A percentile compares a stretch with the other conserved stretches of the same genome.
These are phyloP conservation scores for Chalcis sispes DNA, from an alignment of 2,888 invertebrate genomes.

Conservation along the genomic window DNA sequence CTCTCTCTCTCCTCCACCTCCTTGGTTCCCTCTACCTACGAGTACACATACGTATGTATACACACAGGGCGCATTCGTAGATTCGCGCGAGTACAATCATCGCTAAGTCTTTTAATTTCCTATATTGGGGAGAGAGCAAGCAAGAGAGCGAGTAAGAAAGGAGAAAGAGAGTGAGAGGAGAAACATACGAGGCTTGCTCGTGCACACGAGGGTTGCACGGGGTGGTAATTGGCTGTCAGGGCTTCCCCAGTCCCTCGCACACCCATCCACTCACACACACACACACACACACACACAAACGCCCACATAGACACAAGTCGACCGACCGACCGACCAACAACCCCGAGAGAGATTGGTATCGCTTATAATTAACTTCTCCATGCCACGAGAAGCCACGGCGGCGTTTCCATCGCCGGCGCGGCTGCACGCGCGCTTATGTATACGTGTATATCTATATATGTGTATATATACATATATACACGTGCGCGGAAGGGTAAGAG, in stretches of 20 bases:
- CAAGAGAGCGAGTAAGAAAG: neutral
- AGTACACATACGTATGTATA: conserved; percentile 8
- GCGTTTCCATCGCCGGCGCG: conserved; percentile 71
- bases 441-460: too few species aligned
- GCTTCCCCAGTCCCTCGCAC: conserved; percentile 70
- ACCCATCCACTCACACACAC: conserved; percentile 62
- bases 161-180: conserved; percentile 59
- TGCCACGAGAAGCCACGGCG: conserved; percentile 74
- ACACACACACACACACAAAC: conserved; percentile 51
- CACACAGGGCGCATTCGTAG: conserved; percentile 26
- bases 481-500: neutral
- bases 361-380: conserved; percentile 77
- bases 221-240: conserved; percentile 77
- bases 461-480: too few species aligned
- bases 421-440: conserved; percentile 18
- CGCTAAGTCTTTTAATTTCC: conserved; percentile 76
- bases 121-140: conserved; percentile 66
- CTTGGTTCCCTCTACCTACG: neutral
- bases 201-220: conserved; percentile 72
- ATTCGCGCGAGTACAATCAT: conserved; percentile 68
- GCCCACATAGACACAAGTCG: conserved; percentile 61
- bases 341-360: conserved; percentile 76
- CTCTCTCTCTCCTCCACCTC: too few species aligned
- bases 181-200: conserved; percentile 66
- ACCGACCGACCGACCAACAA: conserved; percentile 69